These are phyloP conservation scores for Cladopsammia gracilis DNA, from an alignment of 64 coral and sea anemone species.

Conservation along the genomic window DNA sequence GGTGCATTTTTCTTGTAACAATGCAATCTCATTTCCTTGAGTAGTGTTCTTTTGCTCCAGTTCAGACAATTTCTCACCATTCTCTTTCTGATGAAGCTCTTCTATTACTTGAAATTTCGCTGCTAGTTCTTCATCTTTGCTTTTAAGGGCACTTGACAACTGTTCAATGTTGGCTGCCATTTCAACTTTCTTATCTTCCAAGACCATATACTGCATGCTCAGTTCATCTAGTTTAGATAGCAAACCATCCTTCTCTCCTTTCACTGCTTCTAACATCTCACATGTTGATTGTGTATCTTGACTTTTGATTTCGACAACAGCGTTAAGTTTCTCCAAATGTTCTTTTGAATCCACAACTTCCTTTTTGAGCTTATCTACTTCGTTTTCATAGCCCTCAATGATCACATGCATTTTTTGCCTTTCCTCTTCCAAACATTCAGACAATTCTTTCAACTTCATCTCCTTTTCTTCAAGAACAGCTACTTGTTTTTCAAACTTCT, in stretches of 20 bases:
- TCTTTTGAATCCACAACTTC: conserved; percentile 22
- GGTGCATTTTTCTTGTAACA: neutral
- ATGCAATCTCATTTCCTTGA: neutral
- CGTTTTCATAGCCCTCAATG: conserved; percentile 12
- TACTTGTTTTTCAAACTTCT: conserved; percentile 1
- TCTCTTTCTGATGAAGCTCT: neutral
- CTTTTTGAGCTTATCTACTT: conserved; percentile 25
- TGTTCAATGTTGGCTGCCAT: neutral
- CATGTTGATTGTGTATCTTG: conserved; percentile 17
- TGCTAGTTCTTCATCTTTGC: conserved; percentile 9
- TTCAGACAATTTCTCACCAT: neutral
- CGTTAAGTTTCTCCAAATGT: conserved; percentile 41
- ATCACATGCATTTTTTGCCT: neutral
- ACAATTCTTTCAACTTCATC: neutral
- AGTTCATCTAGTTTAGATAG: conserved; percentile 12
- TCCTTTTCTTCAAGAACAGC: conserved; percentile 3
- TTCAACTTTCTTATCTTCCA: neutral
- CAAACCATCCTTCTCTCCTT: conserved; percentile 42
- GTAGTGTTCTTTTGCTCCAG: neutral
- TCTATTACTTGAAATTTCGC: conserved; percentile 33
- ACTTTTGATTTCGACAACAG: conserved; percentile 40
- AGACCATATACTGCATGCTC: neutral
- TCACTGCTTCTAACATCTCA: conserved; percentile 1
- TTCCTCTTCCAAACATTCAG: conserved; percentile 13
- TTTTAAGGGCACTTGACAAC: conserved; percentile 2